These are phyloP conservation scores for Thera britannica DNA, from an alignment of 2,888 invertebrate species.

Conservation along the genomic window DNA sequence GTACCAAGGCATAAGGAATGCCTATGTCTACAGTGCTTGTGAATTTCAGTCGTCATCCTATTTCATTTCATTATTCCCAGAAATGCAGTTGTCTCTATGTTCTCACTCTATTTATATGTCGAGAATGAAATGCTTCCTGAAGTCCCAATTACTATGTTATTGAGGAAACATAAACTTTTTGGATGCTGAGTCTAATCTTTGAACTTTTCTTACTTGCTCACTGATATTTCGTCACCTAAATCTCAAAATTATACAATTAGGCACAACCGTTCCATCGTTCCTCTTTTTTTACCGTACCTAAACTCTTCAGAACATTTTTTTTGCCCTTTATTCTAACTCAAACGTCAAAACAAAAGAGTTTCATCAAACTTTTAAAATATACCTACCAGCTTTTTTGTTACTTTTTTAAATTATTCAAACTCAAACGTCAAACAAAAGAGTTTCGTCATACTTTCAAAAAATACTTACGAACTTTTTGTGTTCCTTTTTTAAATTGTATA, in stretches of 20 bases:
- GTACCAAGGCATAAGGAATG: not conserved
- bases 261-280: not conserved
- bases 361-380: not conserved
- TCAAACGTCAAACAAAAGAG: not conserved
- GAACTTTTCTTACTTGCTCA: slow-evolving; percentile 26
- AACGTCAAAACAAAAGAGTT: not conserved
- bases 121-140: slow-evolving; percentile 39
- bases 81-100: slow-evolving; percentile 35
- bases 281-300: too few relatives aligned
- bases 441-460: not conserved
- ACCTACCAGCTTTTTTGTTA: too few relatives aligned
- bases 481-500: too few relatives aligned
- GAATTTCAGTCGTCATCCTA: not conserved
- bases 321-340: too few relatives aligned
- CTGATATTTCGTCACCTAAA: slow-evolving; percentile 25
- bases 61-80: slow-evolving; percentile 22
- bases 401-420: too few relatives aligned
- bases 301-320: too few relatives aligned
- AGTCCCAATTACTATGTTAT: slow-evolving; percentile 50
- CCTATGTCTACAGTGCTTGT: not conserved
- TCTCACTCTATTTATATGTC: slow-evolving; percentile 36
- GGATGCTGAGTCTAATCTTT: slow-evolving; percentile 40
- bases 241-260: not conserved
- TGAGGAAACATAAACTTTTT: slow-evolving; percentile 53
- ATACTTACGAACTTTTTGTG: too few relatives aligned